These are phyloP conservation scores for Platalea minor DNA, from an alignment of 2,797 vertebrate species.

Conservation along the genomic window DNA sequence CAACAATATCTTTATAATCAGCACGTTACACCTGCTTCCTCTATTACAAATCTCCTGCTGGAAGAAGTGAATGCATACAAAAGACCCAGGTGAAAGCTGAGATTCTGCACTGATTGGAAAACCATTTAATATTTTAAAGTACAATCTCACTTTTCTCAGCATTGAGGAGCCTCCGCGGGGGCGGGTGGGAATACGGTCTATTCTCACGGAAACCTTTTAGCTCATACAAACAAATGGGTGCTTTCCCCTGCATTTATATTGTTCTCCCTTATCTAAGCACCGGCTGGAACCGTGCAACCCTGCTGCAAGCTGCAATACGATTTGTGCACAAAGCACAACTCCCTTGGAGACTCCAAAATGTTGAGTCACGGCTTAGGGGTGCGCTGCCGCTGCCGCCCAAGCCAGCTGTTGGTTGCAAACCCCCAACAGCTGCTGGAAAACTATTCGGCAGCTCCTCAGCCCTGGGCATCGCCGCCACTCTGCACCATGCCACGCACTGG, in stretches of 20 bases:
- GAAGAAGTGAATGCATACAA: conserved; percentile 22
- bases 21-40: conserved; percentile 73
- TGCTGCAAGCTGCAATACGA: rapidly evolving
- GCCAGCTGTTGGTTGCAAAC: background rate
- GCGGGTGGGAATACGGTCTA: background rate
- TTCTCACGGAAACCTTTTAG: conserved; percentile 3
- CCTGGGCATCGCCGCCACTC: rapidly evolving
- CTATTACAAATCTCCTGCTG: conserved; percentile 71
- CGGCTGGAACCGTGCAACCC: background rate
- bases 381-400: rapidly evolving
- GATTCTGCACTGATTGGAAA: conserved; percentile 39
- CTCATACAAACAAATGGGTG: background rate
- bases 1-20: conserved; percentile 64
- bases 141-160: conserved; percentile 45
- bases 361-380: background rate
- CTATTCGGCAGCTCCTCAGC: rapidly evolving
- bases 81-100: conserved; percentile 30
- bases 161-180: background rate
- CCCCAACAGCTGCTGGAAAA: background rate
- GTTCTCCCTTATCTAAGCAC: conserved; percentile 32
- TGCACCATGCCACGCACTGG: rapidly evolving
- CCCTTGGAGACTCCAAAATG: background rate
- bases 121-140: conserved; percentile 40
- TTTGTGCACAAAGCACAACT: background rate
- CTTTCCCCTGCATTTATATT: background rate